These are phyloP conservation scores for Trichonephila clavipes DNA, from an alignment of 1,140 invertebrate species.

Conservation along the genomic window DNA sequence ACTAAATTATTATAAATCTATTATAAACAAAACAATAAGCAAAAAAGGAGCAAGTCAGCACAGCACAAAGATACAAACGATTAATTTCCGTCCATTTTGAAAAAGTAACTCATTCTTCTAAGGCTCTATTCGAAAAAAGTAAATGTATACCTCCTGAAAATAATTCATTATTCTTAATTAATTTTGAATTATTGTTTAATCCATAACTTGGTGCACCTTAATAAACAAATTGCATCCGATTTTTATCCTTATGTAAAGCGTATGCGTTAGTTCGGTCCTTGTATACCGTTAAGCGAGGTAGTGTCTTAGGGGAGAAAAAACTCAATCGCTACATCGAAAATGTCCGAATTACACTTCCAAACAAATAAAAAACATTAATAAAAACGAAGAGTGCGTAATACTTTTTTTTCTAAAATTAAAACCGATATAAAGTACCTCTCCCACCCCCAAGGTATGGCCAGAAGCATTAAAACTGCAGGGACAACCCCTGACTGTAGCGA, in stretches of 20 bases:
- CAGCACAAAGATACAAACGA: too few relatives aligned
- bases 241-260: not conserved
- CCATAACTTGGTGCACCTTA: not conserved
- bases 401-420: conserved; percentile 65
- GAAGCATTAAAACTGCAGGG: conserved; percentile 54
- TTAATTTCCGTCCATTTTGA: too few relatives aligned
- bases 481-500: not conserved
- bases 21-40: too few relatives aligned
- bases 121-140: too few relatives aligned
- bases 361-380: conserved; percentile 5
- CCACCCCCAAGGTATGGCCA: conserved; percentile 32
- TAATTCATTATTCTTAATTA: too few relatives aligned
- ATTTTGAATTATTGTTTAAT: not conserved
- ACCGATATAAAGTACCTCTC: not conserved
- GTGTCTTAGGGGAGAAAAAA: not conserved
- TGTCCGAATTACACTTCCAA: conserved; percentile 5
- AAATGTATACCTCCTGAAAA: too few relatives aligned
- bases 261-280: not conserved
- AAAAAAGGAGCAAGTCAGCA: too few relatives aligned
- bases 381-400: not conserved
- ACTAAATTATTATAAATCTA: too few relatives aligned
- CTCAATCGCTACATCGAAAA: not conserved
- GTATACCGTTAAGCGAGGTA: not conserved
- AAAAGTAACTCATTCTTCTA: too few relatives aligned
- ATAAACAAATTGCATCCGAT: not conserved